Base-by-base conservation (phyloP, 2,888 invertebrate species). In the Epicampocera succincta region DNA sequence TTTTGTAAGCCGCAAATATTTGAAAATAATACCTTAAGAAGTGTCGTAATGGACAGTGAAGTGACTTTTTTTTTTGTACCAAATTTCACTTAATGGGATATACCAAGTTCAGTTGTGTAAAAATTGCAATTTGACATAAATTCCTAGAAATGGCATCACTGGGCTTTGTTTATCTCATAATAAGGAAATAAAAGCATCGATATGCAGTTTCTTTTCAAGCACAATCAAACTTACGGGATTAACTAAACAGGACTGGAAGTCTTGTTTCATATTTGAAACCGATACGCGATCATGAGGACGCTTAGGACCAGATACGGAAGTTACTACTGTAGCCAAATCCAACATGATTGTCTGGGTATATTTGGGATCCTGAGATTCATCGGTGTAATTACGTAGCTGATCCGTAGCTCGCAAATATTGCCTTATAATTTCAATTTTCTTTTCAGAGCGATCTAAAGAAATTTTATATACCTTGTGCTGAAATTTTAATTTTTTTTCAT, bases 221-320 rank as follows among this genome's bases (percentile, higher is more conserved):
- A n/a, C 38, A 11, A 19, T 40, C 17, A 9, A 17, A 97, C 92
- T 92, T 92, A 98, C 98, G 93, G 97, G 98, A 87, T 94, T 97
- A 13, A 93, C 93, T 12, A 99, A 93, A 86, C 98, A 99, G 0
- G 93, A 92, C 15, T 92, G 91, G 91, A 99, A 99, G 91, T 99
- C 99, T 12, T 92, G 91, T 90, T 98, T 97, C 97, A 99, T 98
- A 52, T 96, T 95, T 0, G 94, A 91, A 0, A 99, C 97, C 0
- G 98, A 94, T 3, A 99, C 98, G 21, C 98, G 93, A 92, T 99
- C 99, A 86, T 99, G 99, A 0, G 99, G 99, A 66, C 99, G 92
- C 90, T 99, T 99, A 0, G 99, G 99, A 0, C 99, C 99, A 79
- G 98, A 98, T 13, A 99, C 96, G 19, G 98, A 98, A 1, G 99